A percentile compares a stretch with the other conserved stretches of the same genome.
Conservation (phyloP, 2,113 vertebrate genomes). For the Onychostoma macrolepis region DNA sequence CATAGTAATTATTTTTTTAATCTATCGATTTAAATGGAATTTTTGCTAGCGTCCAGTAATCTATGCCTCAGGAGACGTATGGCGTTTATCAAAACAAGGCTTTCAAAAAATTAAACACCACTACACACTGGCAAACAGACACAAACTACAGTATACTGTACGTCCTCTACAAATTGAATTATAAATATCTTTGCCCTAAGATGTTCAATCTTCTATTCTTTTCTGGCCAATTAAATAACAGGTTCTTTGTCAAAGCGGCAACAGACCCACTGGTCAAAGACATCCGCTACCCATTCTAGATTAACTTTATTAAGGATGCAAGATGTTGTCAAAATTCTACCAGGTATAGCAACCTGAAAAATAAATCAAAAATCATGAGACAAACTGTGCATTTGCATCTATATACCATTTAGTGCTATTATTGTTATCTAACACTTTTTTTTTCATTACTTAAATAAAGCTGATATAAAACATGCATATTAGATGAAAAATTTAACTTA, state of each 20-base stretch:
- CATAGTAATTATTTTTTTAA: constrained; percentile 23
- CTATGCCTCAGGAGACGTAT: background rate
- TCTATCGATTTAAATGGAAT: background rate
- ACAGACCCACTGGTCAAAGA: background rate
- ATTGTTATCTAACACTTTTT: background rate
- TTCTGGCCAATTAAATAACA: constrained; percentile 25
- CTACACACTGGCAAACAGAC: background rate
- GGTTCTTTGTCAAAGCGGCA: constrained; percentile 8
- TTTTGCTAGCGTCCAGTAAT: constrained; percentile 1
- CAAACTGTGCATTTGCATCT: background rate
- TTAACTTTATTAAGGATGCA: constrained; percentile 34
- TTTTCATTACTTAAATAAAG: too few relatives aligned
- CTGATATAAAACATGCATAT: too few relatives aligned
- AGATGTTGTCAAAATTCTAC: background rate
- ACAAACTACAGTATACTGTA: background rate
- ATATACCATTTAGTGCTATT: background rate
- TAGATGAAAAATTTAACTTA: too few relatives aligned
- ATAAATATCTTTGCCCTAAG: constrained; percentile 10
- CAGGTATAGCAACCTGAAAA: background rate
- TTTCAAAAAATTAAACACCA: background rate
- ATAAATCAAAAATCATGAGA: background rate
- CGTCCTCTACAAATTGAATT: background rate
- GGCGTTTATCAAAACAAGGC: background rate
- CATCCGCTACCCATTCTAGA: constrained; percentile 25
- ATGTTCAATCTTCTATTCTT: background rate